Conservation (phyloP, 2,113 vertebrate species). For the Datnioides undecimradiatus region DNA sequence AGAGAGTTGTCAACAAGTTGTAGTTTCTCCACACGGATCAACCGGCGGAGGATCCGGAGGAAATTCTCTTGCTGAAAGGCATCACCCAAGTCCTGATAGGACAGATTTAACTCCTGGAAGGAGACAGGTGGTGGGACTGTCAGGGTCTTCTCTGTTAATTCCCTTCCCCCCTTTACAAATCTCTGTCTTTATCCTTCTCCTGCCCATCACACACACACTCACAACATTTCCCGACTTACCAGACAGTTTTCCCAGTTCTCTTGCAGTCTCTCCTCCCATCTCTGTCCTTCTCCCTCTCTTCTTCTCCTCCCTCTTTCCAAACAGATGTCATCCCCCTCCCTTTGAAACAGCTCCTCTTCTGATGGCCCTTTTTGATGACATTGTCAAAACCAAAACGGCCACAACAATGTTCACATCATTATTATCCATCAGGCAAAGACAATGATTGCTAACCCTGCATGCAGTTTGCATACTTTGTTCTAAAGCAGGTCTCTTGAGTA, state of each 20-base stretch:
- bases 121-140: neutral
- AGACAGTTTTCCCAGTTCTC: constrained; percentile 96
- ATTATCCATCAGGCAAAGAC: neutral
- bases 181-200: neutral
- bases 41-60: constrained; percentile 88
- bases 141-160: neutral
- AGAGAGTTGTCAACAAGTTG: constrained; percentile 93
- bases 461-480: neutral
- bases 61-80: constrained; percentile 91
- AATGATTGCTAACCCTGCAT: neutral
- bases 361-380: constrained; percentile 85
- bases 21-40: constrained; percentile 92
- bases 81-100: constrained; percentile 94
- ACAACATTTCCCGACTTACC: constrained; percentile 76
- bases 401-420: neutral
- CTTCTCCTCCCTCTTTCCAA: constrained; percentile 74
- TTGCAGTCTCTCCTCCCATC: constrained; percentile 89
- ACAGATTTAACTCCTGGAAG: constrained; percentile 91
- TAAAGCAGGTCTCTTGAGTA: neutral
- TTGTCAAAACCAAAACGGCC: neutral
- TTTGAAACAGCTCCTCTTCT: constrained; percentile 84
- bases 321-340: constrained; percentile 73
- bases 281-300: constrained; percentile 81
- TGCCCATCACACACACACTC: neutral
- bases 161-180: neutral